Percentiles rank a stretch among this genome's conserved stretches.
Conservation (phyloP, 2,797 vertebrate genomes). For the Chelon auratus region DNA sequence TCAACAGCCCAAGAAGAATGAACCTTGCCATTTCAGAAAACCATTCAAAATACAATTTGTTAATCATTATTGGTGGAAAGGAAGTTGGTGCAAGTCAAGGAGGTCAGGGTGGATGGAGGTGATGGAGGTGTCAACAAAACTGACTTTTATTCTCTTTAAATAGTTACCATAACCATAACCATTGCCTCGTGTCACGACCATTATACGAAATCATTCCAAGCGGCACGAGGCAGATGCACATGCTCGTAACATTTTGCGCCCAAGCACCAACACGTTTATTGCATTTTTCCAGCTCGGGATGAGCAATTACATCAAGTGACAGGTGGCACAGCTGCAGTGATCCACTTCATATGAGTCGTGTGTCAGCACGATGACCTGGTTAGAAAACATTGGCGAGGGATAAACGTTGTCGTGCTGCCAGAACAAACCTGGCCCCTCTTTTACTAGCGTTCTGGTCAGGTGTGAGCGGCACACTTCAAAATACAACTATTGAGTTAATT, state of each 20-base stretch:
- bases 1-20: too few species aligned
- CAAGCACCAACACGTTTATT: not conserved
- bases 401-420: not conserved
- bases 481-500: conserved; percentile 2
- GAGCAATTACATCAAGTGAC: not conserved
- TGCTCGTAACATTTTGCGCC: too few species aligned
- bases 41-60: too few species aligned
- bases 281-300: too few species aligned
- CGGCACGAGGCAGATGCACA: too few species aligned
- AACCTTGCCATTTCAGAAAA: too few species aligned
- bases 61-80: too few species aligned
- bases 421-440: not conserved
- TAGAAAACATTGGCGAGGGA: not conserved
- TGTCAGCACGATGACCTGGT: not conserved
- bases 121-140: not conserved
- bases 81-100: not conserved
- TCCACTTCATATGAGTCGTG: not conserved
- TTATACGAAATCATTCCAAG: too few species aligned
- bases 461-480: not conserved
- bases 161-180: not conserved
- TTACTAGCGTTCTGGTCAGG: not conserved
- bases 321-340: conserved; percentile 1
- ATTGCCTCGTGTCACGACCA: not conserved
- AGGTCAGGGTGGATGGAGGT: not conserved
- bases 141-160: not conserved